Base-by-base conservation (phyloP, 2,888 invertebrate genomes). In the Cephonodes hylas region DNA sequence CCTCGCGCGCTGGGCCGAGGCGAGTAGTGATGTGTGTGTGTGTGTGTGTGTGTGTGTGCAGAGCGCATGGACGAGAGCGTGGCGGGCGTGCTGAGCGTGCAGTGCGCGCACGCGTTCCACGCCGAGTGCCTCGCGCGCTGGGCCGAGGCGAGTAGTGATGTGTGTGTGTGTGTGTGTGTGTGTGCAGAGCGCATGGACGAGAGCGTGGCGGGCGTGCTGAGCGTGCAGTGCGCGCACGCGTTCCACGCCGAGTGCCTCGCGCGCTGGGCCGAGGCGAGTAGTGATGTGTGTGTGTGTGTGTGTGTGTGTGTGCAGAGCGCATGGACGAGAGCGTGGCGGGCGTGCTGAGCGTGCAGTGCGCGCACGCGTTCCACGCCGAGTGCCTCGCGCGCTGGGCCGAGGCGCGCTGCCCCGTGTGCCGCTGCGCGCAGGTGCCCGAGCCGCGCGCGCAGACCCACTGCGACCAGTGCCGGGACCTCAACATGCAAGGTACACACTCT, bases 321-420 rank as follows among this genome's bases (percentile, higher is more conserved):
- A 97, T 98, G 99, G 99, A 99, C 86, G 99, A 99, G 89, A 98
- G 98, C 73, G 98, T 99, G 10, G 98, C 99, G 83, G 99, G 99
- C 10, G 97, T 99, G 66, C 93, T 99, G 70, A 99, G 99, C 27
- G 99, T 99, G 80, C 94, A 99, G 65, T 99, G 99, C 85, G 99
- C 99, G 89, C 99, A 99, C 89, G 96, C 98, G 1, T 99, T 99
- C 91, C 99, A 99, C 89, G 96, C 98, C 8, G 96, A 95, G 79
- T 99, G 99, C 88, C 93, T 99, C 58, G 95, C 97, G 71, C 97
- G 99, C 85, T 99, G 99, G 99, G 96, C 97, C 18, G 99, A 99
- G 85, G 97, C 97, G 73, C 98, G 98, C 63, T 99, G 99, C 84
- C 99, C 99, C 0, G 99, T 99, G 63, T 99, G 99, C 85, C 96